Base-by-base conservation (phyloP, 92 coral and sea anemone genomes). In the Chrysogorgia sp. region DNA sequence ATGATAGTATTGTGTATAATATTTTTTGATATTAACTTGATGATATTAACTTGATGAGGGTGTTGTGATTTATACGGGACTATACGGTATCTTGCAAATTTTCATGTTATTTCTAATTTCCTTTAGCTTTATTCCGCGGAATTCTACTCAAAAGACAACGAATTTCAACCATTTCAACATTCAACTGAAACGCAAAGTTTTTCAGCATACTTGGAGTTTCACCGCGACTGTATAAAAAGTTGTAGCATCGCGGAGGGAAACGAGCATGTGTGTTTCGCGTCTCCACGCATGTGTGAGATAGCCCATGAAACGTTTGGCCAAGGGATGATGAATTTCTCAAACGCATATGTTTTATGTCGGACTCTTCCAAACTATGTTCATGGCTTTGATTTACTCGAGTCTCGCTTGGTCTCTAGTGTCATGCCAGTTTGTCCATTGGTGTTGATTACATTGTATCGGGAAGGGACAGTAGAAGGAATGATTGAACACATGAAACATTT, bases 401-500 rank as follows among this genome's bases (percentile, higher is more conserved):
- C 97, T 76, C 87, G 98, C 47, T 84, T 93, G 77, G 84, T 93
- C 55, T 93, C 96, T 2, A 88, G 88, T 59, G 91, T 79, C 52
- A 88, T 86, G 58, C 86, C 86, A 50, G 98, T 92, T 24, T 93
- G 98, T 91, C 98, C 98, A 22, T 86, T 93, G 76, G 88, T 89
- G 71, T 87, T 93, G 89, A 94, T 93, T 35, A 93, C 98, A 37
- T 75, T 93, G 28, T 93, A 91, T 63, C 87, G 90, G 32, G 79
- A 81, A 35, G 98, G 98, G 1, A 83, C 97, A 0, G 87, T 87
- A 45, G 98, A 91, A 41, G 98, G 98, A 0, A 84, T 91, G 41
- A 68, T 93, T 26, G 94, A 93, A 43, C 98, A 93, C 60, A 91
- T 91, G 90, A 93, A 89, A 87, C 90, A 92, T 25, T 57, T 93